Conservation (phyloP, 2,797 vertebrate species). For the Enteromius unitaeniatus region DNA sequence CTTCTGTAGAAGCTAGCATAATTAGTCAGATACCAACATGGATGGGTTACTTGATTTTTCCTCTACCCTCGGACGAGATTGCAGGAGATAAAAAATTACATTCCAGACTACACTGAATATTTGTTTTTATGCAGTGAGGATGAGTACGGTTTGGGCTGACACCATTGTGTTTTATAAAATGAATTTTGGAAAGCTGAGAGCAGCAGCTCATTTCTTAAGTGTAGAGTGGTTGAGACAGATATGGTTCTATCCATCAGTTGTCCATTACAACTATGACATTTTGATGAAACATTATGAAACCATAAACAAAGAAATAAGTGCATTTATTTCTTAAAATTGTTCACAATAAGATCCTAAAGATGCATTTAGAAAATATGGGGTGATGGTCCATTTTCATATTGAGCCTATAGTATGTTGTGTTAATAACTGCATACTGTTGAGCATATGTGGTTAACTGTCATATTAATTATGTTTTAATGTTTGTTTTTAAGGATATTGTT, state of each 20-base stretch:
- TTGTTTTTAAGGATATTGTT: not conserved
- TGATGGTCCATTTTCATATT: constrained; percentile 3
- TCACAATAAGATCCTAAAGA: not conserved
- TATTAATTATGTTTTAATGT: not conserved
- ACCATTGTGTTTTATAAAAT: not conserved
- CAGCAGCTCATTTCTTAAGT: not conserved
- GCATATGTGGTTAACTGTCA: not conserved
- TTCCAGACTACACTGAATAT: not conserved
- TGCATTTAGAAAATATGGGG: not conserved
- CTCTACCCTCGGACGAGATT: not conserved
- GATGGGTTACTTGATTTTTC: not conserved
- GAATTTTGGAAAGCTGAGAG: not conserved
- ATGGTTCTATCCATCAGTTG: too few relatives aligned
- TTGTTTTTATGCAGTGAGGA: not conserved
- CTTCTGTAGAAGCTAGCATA: not conserved
- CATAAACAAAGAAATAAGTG: not conserved
- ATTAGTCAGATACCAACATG: not conserved
- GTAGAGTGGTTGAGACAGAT: too few relatives aligned
- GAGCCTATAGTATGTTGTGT: not conserved
- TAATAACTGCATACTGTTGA: not conserved
- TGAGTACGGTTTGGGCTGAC: not conserved
- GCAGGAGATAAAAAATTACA: not conserved
- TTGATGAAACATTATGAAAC: not conserved
- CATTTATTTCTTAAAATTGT: not conserved
- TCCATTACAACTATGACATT: not conserved